These are phyloP conservation scores for Daptonema setosum DNA, from an alignment of 2,888 invertebrate genomes.

Conservation along the genomic window DNA sequence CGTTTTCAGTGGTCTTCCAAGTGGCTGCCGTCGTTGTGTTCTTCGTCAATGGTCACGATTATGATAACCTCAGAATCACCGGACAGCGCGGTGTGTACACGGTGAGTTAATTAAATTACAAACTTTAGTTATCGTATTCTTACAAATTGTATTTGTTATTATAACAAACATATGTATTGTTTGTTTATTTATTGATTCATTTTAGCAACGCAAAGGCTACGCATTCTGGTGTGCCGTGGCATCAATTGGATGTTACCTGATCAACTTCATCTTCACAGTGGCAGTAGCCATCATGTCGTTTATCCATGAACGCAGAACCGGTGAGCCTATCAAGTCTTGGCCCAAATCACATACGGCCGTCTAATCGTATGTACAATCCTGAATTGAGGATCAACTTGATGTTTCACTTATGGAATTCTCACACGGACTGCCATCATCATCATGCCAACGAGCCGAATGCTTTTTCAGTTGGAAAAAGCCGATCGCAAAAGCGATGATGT, in stretches of 20 bases:
- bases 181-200: background rate
- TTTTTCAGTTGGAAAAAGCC: too few species aligned
- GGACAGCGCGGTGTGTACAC: background rate
- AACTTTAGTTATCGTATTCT: background rate
- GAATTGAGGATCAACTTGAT: too few species aligned
- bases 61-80: background rate
- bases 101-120: background rate
- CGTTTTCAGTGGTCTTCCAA: background rate
- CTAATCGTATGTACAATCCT: too few species aligned
- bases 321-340: background rate
- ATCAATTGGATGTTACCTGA: background rate
- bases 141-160: background rate
- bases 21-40: background rate
- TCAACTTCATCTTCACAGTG: background rate
- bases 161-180: background rate
- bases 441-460: too few species aligned
- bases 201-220: background rate
- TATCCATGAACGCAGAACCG: background rate
- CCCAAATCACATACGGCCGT: background rate
- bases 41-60: background rate
- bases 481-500: too few species aligned
- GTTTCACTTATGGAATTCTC: too few species aligned
- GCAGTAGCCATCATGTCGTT: background rate
- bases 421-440: too few species aligned
- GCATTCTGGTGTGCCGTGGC: constrained; percentile 1